Base-by-base conservation (phyloP, 2,113 vertebrate species). In the Clarias gariepinus region DNA sequence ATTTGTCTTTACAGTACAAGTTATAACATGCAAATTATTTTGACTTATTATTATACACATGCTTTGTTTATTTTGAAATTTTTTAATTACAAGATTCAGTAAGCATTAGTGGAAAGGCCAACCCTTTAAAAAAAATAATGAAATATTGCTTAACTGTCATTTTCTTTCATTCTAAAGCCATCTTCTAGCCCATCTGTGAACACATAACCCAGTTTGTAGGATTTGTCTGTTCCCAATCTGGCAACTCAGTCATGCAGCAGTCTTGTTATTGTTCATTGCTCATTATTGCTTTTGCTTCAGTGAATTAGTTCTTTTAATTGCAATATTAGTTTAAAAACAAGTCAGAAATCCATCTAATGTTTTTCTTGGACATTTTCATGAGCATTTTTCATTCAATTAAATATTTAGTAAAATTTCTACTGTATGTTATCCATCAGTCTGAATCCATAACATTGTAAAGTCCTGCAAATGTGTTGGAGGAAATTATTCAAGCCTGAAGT, bases 251-350 rank as follows among this genome's bases (percentile, higher is more conserved):
- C 33, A 41, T 23, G 36, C 69, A 73, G 33, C 21, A 21, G 19
- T 73, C 76, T 79, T 79, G 16, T 79, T 30, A 19, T 79, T 79
- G 76, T 79, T 58, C 53, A 30, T 33, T 8, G n/a, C n/a, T 33
- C 53, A 33, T 23, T 30, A 18, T 80, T 79, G 57, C 58, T 80
- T 3, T 58, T 21, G 58, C 28, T 77, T 55, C 74, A 55, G 12
- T 77, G 25, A 55, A 18, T 1, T 19, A 3, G 4, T 30, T 78
- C 53, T 28, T 78, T 18, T 3, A 55, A 77, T 18, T 28, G 47
- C 6, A 55, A 28, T 55, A 28, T 28, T 30, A 9, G n/a, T 58
- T 79, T 21, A 10, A 33, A 18, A 60, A 11, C 21, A 21, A 19
- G 25, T 21, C 77, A 21, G 18, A 60, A 80, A 80, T 58, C 28